Base-by-base conservation (phyloP, 1,140 invertebrate genomes). In the Phymorhynchus buccinoides region DNA sequence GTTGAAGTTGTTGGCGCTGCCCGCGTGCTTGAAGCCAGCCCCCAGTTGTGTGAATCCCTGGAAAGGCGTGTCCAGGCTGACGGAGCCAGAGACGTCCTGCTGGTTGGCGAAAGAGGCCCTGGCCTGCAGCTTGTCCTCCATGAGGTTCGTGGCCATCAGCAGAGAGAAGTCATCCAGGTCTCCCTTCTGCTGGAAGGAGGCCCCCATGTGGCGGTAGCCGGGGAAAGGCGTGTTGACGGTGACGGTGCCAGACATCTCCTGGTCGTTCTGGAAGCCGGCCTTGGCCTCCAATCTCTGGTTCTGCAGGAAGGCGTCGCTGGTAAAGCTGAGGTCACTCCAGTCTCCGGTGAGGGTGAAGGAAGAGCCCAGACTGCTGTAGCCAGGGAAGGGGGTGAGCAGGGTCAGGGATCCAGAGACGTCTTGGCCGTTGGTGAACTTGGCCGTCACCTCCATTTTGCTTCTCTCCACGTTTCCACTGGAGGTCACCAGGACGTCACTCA, bases 11-110 rank as follows among this genome's bases (percentile, higher is more conserved):
- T 75, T 37, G 6, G 44, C 32, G 14, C 62, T 73, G 4, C 79
- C 84, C 7, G 80, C 22, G 68, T 85, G 84, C 30, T 85, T 52
- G 44, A 85, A 85, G 80, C 39, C 52, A 41, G 80, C 41, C 6
- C 79, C 84, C 16, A 85, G 41, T 41, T 85, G 66, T 7, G 1
- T 18, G 80, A 82, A 85, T 32, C 52, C 80, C n/a, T 82, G 41
- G 16, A 82, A 56, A 39, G 84, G 84, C 9, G 84, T 85, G 22
- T 66, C 16, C 12, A 85, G 16, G n/a, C 22, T 7, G 30, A 79
- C 77, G 32, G 77, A 79, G 41, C 77, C 77, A 6, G 77, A 39
- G 42, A 79, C 6, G 37, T 4, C 27, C 4, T 79, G 30, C 41
- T 48, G 30, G 77, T 79, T 79, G 77, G 27, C 30, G 42, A 79